Evolutionary conservation across 2,797 vertebrate genomes (phyloP), one percentile per base, ranked within the genome.

Genomic region (Falco peregrinus): DNA sequence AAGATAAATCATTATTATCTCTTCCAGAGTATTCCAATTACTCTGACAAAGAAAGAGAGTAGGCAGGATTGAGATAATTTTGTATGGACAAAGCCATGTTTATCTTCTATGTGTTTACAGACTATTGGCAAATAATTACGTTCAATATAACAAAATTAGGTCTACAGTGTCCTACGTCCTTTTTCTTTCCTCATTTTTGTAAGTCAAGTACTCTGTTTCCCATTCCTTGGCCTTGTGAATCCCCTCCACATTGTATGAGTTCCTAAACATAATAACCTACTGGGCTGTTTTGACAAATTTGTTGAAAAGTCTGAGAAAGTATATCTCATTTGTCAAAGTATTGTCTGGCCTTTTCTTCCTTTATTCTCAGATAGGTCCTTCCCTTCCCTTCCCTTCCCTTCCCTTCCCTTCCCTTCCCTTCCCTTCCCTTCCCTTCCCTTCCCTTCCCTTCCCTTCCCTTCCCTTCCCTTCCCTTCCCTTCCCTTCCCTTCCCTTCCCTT

Each of bases 1-100:
- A 92, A 73, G 69, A 81, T 81, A 86, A 88, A 84, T 81, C 54
- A 91, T 41, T 9, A 25, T 88, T 91, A 88, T 78, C 45, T 93
- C 35, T 68, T 84, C 61, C 12, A 65, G 37, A 9, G 81, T 78
- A 84, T 84, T 91, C 54, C 65, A 91, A 76, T 69, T 69, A 76
- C 19, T 86, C 26, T 76, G 35, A 76, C 54, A 94, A 76, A 68
- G 48, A 82, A 73, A 83, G 28, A 90, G 90, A 83, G 90, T 71
- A 86, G 19, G 89, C 65, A 54, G 25, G 5, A 8, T 61, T 95
- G 39, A 90, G 79, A 94, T 78, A 0, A 67, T 71, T 95, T 95
- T 79, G 19, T 54, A 70, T 89, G 70, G 67, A 76, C 47, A 87
- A 86, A 92, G 47, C 10, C 7, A n/a, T 24, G 4, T 91, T 94